phyloP scores from a whole-genome alignment of 2,888 invertebrate genomes.

The Ctena decussata region DNA sequence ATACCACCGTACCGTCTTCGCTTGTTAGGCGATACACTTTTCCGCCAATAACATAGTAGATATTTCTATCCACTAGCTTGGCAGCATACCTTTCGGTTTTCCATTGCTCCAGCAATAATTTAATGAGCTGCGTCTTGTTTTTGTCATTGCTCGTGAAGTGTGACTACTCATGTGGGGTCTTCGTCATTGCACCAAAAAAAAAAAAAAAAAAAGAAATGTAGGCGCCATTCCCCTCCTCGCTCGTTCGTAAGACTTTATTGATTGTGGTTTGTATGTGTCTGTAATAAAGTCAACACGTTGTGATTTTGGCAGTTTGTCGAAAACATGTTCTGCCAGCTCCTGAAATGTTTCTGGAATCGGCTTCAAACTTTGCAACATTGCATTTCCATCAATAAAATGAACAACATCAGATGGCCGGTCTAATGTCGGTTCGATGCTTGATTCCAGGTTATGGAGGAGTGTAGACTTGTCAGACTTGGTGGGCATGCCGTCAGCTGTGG shows the following conservation, averaged over 20 bases:
- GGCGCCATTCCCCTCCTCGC: neutral
- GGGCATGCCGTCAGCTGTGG: conserved; percentile 17
- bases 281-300: neutral
- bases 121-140: neutral
- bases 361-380: neutral
- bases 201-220: neutral
- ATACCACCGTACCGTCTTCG: neutral
- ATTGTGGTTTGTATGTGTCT: neutral
- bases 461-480: conserved; percentile 22
- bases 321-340: neutral
- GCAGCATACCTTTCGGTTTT: neutral
- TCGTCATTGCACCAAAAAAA: neutral
- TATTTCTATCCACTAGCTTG: neutral
- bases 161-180: neutral
- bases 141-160: neutral
- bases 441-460: neutral
- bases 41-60: too few species aligned
- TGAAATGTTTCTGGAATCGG: neutral
- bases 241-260: neutral
- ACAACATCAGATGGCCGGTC: neutral
- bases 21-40: neutral
- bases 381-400: neutral
- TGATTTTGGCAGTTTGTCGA: neutral
- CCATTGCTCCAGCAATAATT: neutral
- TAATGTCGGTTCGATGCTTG: neutral